These are phyloP conservation scores for Drosophila virilis DNA, from an alignment of 1,140 invertebrate genomes.

Conservation along the genomic window DNA sequence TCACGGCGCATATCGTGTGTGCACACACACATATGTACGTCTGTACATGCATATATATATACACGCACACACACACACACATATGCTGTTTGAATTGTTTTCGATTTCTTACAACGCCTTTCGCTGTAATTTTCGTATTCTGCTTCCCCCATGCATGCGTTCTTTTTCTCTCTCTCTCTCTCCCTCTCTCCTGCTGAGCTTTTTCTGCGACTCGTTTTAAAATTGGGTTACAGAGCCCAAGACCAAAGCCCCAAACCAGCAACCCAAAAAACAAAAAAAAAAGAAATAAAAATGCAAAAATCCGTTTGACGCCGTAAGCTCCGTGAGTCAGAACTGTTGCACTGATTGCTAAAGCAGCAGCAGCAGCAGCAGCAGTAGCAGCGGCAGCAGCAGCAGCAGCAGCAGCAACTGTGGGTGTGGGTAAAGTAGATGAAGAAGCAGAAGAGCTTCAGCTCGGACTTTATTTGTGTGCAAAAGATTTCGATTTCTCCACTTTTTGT, in stretches of 20 bases:
- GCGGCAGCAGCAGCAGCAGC: slow-evolving; percentile 1
- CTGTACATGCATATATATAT: slow-evolving; percentile 2
- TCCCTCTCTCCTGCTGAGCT: slow-evolving; percentile 23
- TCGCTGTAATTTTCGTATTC: slow-evolving; percentile 76
- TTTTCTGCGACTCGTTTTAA: slow-evolving; percentile 68
- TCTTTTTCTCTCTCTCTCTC: slow-evolving; percentile 24
- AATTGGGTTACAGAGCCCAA: slow-evolving; percentile 77
- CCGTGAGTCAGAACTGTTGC: slow-evolving; percentile 71
- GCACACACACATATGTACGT: slow-evolving; percentile 3
- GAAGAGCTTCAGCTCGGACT: slow-evolving; percentile 34
- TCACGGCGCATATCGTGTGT: not conserved
- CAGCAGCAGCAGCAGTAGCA: slow-evolving; percentile 2
- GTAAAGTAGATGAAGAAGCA: slow-evolving; percentile 5
- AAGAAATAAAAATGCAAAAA: slow-evolving; percentile 70
- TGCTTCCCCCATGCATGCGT: slow-evolving; percentile 58
- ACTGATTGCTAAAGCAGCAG: slow-evolving; percentile 60
- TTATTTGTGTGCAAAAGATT: slow-evolving; percentile 55
- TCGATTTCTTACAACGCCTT: slow-evolving; percentile 74
- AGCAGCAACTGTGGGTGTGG: not conserved
- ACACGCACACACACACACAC: slow-evolving; percentile 19
- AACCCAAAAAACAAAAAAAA: slow-evolving; percentile 28
- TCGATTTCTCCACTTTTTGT: slow-evolving; percentile 60
- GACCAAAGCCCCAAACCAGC: slow-evolving; percentile 47
- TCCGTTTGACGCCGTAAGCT: slow-evolving; percentile 78
- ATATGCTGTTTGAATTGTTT: slow-evolving; percentile 77